phyloP scores from a whole-genome alignment of 2,113 vertebrate species.

The Xyliphius kryptos region DNA sequence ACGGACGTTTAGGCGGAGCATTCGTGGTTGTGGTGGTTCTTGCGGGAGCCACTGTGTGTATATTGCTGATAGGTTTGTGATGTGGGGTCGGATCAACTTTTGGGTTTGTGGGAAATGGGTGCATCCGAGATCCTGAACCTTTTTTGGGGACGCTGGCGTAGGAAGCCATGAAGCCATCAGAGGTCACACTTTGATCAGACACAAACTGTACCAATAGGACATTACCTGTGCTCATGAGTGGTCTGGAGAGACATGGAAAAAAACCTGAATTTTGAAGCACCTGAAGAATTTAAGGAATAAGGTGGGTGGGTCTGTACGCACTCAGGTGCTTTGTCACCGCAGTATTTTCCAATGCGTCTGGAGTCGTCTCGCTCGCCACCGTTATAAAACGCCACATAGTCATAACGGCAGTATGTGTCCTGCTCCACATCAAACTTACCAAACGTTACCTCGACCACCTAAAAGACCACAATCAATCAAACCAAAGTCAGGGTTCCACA shows the following conservation, averaged over 20 bases:
- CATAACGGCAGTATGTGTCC: constrained; percentile 81
- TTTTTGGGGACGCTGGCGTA: constrained; percentile 59
- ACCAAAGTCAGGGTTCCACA: neutral
- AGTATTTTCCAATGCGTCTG: constrained; percentile 74
- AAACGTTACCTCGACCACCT: constrained; percentile 78
- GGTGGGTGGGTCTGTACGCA: constrained; percentile 48
- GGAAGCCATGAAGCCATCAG: constrained; percentile 77
- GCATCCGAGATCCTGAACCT: constrained; percentile 16
- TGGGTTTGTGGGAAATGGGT: constrained; percentile 11
- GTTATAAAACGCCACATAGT: constrained; percentile 81
- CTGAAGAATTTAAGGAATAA: too few species aligned
- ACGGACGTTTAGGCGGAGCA: constrained; percentile 5
- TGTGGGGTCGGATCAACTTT: constrained; percentile 30
- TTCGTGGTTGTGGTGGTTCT: constrained; percentile 20
- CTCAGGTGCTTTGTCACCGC: constrained; percentile 71
- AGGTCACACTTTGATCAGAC: constrained; percentile 81
- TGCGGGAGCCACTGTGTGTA: constrained; percentile 21
- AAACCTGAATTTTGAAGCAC: neutral
- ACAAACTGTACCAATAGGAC: constrained; percentile 84
- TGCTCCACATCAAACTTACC: constrained; percentile 79
- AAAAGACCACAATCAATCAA: constrained; percentile 19
- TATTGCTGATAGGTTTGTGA: constrained; percentile 26
- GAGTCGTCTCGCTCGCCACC: constrained; percentile 72
- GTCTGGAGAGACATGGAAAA: constrained; percentile 43
- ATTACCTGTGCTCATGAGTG: constrained; percentile 66